phyloP scores from a whole-genome alignment of 2,888 invertebrate species.

The Melanargia galathea region DNA sequence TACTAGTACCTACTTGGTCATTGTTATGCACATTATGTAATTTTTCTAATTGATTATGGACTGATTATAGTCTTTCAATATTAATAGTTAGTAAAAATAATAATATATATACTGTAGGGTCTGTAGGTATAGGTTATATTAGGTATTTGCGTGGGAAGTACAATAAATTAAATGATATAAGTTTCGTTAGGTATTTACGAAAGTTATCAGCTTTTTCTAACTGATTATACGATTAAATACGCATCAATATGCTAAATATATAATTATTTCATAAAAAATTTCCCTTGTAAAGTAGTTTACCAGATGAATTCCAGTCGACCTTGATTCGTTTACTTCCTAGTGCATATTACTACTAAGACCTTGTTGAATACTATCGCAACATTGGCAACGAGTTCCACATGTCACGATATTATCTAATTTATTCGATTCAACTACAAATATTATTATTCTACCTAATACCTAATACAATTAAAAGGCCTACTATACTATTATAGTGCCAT shows the following conservation, averaged over 20 bases:
- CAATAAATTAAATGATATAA: no score
- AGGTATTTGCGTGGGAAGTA: no score
- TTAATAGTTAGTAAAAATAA: neutral
- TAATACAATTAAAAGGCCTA: slow-evolving; percentile 28
- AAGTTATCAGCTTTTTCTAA: no score
- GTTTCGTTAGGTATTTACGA: no score
- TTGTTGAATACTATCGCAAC: slow-evolving; percentile 66
- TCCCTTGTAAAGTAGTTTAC: slow-evolving; percentile 30
- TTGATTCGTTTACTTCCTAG: slow-evolving; percentile 70
- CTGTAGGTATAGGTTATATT: no score
- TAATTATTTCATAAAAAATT: slow-evolving; percentile 33
- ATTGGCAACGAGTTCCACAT: slow-evolving; percentile 56
- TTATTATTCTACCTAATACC: slow-evolving; percentile 34
- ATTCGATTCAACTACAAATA: slow-evolving; percentile 44
- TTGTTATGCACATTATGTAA: neutral
- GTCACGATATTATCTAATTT: slow-evolving; percentile 53
- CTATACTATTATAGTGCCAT: no score
- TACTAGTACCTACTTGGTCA: slow-evolving; percentile 24
- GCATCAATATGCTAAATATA: no score
- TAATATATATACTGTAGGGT: no score
- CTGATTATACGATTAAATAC: no score
- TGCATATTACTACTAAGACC: slow-evolving; percentile 68
- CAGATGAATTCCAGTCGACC: slow-evolving; percentile 44
- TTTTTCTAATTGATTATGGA: neutral
- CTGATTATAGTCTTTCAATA: no score